A percentile compares a stretch with the other conserved stretches of the same genome.
phyloP scores from a whole-genome alignment of 2,113 vertebrate species.

The Lynx canadensis region DNA sequence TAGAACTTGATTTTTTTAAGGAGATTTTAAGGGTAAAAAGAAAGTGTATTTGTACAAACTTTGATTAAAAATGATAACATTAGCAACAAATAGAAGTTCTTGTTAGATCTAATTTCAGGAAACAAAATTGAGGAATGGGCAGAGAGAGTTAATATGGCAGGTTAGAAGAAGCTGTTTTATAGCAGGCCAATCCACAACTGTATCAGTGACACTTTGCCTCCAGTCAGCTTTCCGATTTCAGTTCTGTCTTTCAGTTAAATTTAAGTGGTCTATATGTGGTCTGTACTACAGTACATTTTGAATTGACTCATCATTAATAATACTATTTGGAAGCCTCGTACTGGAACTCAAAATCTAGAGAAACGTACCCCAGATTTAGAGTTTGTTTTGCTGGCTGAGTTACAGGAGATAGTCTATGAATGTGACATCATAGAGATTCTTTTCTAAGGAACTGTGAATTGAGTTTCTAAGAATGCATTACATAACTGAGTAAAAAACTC shows the following conservation, averaged over 20 bases:
- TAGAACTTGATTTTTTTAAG: neutral
- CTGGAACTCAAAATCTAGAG: neutral
- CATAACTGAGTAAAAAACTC: neutral
- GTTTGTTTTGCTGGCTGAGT: neutral
- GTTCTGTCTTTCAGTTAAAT: neutral
- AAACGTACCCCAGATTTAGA: neutral
- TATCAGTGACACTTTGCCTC: neutral
- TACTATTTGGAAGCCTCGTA: neutral
- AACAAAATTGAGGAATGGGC: neutral
- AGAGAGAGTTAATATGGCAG: neutral
- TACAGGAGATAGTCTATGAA: neutral
- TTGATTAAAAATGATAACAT: neutral
- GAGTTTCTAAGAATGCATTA: neutral
- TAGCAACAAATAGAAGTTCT: neutral
- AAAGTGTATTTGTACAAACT: neutral
- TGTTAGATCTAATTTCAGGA: neutral
- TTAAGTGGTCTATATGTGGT: neutral
- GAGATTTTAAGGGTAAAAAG: neutral
- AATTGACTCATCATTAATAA: conserved; percentile 34
- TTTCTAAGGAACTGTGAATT: neutral
- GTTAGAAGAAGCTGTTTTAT: neutral
- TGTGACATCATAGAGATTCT: neutral
- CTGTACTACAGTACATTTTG: neutral
- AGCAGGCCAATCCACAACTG: neutral
- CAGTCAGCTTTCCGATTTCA: neutral